Percentiles rank a stretch among this genome's conserved stretches.
These are phyloP conservation scores for Pangasius larnaudii DNA, from an alignment of 2,797 vertebrate genomes.

Conservation along the genomic window DNA sequence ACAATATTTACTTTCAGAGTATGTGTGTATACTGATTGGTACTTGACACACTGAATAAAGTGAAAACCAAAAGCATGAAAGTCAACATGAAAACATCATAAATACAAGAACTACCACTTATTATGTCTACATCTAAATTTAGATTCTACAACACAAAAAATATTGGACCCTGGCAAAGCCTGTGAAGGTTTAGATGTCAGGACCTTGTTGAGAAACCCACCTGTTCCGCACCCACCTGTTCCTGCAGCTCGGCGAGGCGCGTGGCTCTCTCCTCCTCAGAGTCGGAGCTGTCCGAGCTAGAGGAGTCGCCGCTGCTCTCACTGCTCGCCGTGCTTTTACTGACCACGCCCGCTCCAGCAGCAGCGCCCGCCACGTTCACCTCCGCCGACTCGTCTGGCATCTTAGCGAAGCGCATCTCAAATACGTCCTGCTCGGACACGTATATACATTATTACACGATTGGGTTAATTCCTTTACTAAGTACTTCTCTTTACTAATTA, in stretches of 20 bases:
- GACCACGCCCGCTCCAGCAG: constrained; percentile 67
- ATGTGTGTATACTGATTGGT: neutral
- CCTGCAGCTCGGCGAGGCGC: constrained; percentile 84
- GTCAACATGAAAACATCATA: neutral
- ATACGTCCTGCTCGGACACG: constrained; percentile 80
- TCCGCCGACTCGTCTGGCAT: constrained; percentile 88
- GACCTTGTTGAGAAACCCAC: constrained; percentile 71
- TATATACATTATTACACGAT: too few species aligned
- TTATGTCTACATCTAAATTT: neutral
- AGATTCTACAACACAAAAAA: neutral
- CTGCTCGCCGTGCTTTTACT: constrained; percentile 80
- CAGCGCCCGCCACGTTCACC: constrained; percentile 55
- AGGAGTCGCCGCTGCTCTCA: constrained; percentile 78
- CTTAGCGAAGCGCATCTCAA: constrained; percentile 93
- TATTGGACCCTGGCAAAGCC: constrained; percentile 15
- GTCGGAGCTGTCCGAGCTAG: constrained; percentile 81
- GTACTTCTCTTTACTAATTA: neutral
- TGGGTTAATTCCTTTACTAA: neutral
- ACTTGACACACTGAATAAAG: neutral
- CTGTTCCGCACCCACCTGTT: constrained; percentile 88
- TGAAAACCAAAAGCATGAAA: neutral
- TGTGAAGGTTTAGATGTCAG: constrained; percentile 15
- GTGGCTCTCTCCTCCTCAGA: constrained; percentile 83
- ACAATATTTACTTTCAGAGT: neutral
- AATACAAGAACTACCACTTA: neutral